These are phyloP conservation scores for Brenthis hecate DNA, from an alignment of 2,888 invertebrate genomes.

Conservation along the genomic window DNA sequence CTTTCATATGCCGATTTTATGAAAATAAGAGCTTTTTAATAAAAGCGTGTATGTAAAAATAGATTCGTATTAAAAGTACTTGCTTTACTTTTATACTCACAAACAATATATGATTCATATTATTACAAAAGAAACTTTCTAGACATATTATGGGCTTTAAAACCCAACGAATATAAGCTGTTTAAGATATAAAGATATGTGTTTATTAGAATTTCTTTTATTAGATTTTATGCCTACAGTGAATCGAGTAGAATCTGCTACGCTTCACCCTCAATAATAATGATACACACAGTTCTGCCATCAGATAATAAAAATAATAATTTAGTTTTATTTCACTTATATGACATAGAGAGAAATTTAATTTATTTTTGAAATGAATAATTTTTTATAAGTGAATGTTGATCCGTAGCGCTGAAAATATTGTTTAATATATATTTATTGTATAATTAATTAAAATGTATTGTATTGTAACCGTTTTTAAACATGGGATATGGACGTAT, in stretches of 20 bases:
- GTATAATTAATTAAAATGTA: too few species aligned
- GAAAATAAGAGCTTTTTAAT: conserved; percentile 40
- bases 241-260: conserved; percentile 50
- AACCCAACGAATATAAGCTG: not conserved
- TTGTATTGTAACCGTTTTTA: too few species aligned
- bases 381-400: too few species aligned
- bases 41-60: conserved; percentile 2
- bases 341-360: not conserved
- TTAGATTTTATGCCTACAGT: conserved; percentile 43
- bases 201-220: conserved; percentile 27
- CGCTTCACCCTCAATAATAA: conserved; percentile 52
- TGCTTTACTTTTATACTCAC: conserved; percentile 6
- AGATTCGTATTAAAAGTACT: not conserved
- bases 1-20: conserved; percentile 64
- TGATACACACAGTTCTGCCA: conserved; percentile 49
- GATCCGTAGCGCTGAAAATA: too few species aligned
- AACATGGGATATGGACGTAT: too few species aligned
- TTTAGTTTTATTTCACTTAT: not conserved
- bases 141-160: too few species aligned
- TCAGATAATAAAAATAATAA: not conserved
- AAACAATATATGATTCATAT: too few species aligned
- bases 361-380: not conserved
- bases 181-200: conserved; percentile 20
- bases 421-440: too few species aligned
- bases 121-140: too few species aligned